Evolutionary conservation across 2,888 invertebrate genomes (phyloP).

Genomic region (Caenorhabditis sinica): DNA sequence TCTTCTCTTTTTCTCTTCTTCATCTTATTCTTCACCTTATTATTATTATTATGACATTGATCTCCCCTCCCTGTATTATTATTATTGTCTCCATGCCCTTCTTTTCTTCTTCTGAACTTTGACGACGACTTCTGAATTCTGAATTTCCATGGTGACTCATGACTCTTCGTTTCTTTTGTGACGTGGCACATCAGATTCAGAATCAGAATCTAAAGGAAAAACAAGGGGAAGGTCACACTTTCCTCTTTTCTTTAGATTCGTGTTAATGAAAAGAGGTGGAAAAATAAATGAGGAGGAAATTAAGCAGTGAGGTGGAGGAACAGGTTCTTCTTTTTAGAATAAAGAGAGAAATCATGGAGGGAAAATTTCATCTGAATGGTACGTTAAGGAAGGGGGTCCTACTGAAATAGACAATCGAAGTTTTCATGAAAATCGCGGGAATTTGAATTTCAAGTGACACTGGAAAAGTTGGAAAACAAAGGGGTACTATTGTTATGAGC

Average conservation of each 20-base stretch:
- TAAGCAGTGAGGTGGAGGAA: background rate
- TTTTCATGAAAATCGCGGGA: too few species aligned
- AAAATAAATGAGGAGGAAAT: background rate
- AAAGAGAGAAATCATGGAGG: background rate
- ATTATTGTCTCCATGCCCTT: background rate
- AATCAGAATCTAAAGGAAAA: background rate
- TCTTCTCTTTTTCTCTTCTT: background rate
- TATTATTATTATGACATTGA: constrained; percentile 41
- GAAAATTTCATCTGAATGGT: too few species aligned
- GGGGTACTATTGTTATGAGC: too few species aligned
- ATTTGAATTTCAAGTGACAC: too few species aligned
- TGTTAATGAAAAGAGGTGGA: background rate
- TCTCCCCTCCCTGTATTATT: background rate
- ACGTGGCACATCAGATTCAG: background rate
- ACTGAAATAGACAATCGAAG: too few species aligned
- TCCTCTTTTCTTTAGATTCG: constrained; percentile 1
- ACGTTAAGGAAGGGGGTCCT: too few species aligned
- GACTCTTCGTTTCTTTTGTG: background rate
- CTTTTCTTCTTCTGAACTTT: background rate
- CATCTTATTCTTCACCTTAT: constrained; percentile 12
- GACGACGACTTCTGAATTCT: background rate
- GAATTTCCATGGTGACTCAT: too few species aligned
- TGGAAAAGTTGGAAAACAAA: too few species aligned
- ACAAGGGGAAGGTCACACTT: background rate
- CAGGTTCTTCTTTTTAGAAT: background rate